Evolutionary conservation across 2,113 vertebrate species (phyloP), one percentile per base, ranked within the genome.

Genomic region (Orycteropus afer): DNA sequence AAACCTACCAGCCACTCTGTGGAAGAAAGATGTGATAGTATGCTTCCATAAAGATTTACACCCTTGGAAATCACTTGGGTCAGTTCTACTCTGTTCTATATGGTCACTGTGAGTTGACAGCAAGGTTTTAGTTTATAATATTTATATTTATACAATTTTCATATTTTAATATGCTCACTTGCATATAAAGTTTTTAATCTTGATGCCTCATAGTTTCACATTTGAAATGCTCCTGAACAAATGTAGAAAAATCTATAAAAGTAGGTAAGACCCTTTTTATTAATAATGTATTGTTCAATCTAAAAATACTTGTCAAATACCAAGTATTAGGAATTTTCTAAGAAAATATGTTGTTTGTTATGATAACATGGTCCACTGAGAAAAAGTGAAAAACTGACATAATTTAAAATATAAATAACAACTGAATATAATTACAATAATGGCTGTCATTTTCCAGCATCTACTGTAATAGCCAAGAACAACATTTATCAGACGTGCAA

Each of bases 251-350:
- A 86, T 42, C 42, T 81, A 49, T 85, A 77, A 85, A 92, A 86
- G 20, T 65, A n/a, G 0, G 9, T 49, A 32, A 53, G n/a, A 77
- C 17, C 1, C 6, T 42, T 84, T 81, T 87, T 81, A 90, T 7
- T 69, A 94, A 45, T 53, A 91, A 97, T 93, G 69, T 71, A 88
- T 86, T 82, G 5, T 47, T 57, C 6, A 59, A 51, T 42, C 45
- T 88, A 18, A 12, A 89, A 88, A 59, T 86, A 85, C 42, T 93
- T 63, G 87, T 51, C 20, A 57, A 94, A 86, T 6, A 81, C 37
- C 22, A 27, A 47, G 1, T 37, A 17, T 53, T 84, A 83, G 17
- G 86, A 51, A 86, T 81, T 74, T 49, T 87, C 40, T 57, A 78
- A 86, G 67, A 86, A 93, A 89, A 80, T 65, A 32, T 11, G 25